A percentile compares a stretch with the other conserved stretches of the same genome.
These are phyloP conservation scores for Scaptomyza polygonia DNA, from an alignment of 2,888 invertebrate species.

Conservation along the genomic window DNA sequence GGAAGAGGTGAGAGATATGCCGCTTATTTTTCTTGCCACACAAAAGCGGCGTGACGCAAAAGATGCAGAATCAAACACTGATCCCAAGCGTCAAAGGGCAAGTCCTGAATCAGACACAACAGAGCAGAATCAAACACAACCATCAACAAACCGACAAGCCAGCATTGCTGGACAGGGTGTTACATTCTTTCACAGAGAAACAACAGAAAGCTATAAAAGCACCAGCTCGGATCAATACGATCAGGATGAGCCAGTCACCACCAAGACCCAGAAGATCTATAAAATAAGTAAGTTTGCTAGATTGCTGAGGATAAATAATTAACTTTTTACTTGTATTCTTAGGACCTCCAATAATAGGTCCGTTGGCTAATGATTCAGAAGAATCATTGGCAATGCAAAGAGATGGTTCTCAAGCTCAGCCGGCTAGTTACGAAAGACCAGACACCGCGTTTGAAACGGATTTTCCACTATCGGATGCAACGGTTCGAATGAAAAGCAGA, in stretches of 20 bases:
- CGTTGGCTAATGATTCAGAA: constrained; percentile 34
- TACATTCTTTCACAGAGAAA: neutral
- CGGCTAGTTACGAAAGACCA: fast-evolving
- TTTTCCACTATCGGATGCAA: constrained; percentile 16
- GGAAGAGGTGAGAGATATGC: neutral
- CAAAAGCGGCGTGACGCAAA: neutral
- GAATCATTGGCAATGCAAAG: constrained; percentile 17
- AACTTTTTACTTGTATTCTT: neutral
- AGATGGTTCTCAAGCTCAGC: fast-evolving
- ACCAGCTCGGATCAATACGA: constrained; percentile 12
- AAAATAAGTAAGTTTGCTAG: constrained; percentile 55
- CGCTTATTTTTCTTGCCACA: constrained; percentile 9
- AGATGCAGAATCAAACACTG: neutral
- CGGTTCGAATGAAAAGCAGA: neutral
- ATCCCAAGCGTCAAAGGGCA: neutral
- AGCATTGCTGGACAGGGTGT: neutral
- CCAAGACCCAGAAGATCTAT: constrained; percentile 50
- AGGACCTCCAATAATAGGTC: constrained; percentile 14
- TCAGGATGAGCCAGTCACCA: constrained; percentile 35
- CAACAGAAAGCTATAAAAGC: neutral
- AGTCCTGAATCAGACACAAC: neutral
- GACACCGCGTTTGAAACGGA: neutral
- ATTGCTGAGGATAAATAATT: neutral
- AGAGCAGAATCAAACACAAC: neutral
- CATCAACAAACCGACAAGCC: neutral